Evolutionary conservation across 2,113 vertebrate genomes (phyloP).

Genomic region (Microcebus ravelobensis): DNA sequence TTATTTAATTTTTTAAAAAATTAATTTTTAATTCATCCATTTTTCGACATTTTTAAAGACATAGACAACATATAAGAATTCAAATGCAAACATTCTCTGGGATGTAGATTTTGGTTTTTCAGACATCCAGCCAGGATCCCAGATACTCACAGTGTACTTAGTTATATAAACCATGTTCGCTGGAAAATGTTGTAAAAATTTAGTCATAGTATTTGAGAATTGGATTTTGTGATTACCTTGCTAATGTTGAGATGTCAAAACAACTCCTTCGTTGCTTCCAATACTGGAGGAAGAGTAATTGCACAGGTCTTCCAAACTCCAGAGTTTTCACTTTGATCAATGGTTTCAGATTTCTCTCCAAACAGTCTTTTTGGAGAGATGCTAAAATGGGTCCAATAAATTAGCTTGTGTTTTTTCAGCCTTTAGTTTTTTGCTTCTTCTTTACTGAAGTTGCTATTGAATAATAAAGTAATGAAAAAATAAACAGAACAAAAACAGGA

Average conservation of each 20-base stretch:
- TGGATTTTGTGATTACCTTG: constrained; percentile 18
- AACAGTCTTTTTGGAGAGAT: not conserved
- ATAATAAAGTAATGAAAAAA: not conserved
- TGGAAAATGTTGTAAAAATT: constrained; percentile 46
- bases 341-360: constrained; percentile 15
- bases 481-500: constrained; percentile 21
- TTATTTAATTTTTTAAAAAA: not conserved
- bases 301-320: not conserved
- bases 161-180: constrained; percentile 22
- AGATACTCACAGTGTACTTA: not conserved
- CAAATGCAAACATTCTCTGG: not conserved
- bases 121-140: not conserved
- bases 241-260: constrained; percentile 20
- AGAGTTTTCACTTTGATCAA: constrained; percentile 10
- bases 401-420: not conserved
- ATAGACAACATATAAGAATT: not conserved
- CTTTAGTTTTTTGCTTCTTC: constrained; percentile 23
- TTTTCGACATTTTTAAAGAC: not conserved
- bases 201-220: constrained; percentile 25
- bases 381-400: not conserved
- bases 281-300: not conserved
- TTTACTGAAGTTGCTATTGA: not conserved
- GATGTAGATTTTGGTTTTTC: not conserved
- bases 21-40: not conserved
- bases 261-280: not conserved